A percentile compares a stretch with the other conserved stretches of the same genome.
Evolutionary conservation across 2,113 vertebrate genomes (phyloP).

Genomic region (Phoxinus phoxinus): DNA sequence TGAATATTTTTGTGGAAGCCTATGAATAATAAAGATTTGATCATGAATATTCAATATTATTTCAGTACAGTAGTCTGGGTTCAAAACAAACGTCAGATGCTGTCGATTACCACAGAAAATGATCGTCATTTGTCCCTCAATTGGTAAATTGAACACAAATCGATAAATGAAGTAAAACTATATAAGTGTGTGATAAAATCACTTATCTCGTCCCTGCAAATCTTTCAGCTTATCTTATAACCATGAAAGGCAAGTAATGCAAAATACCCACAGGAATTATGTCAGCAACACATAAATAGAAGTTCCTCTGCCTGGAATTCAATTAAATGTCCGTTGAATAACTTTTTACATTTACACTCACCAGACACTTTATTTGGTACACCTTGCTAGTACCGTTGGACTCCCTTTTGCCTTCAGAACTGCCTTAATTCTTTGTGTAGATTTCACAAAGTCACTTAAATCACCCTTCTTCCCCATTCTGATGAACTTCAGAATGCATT

Average conservation of each 20-base stretch:
- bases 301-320: background rate
- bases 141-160: background rate
- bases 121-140: too few species aligned
- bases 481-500: too few species aligned
- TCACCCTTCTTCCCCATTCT: too few species aligned
- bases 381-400: too few species aligned
- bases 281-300: background rate
- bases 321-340: background rate
- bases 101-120: background rate
- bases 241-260: background rate
- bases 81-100: background rate
- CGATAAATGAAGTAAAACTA: background rate
- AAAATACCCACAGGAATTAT: background rate
- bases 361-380: too few species aligned
- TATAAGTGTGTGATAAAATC: background rate
- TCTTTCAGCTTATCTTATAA: background rate
- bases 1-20: conserved; percentile 11
- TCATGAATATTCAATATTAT: background rate
- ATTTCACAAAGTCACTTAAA: too few species aligned
- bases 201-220: background rate
- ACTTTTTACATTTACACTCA: background rate
- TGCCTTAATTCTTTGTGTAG: too few species aligned
- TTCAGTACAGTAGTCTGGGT: background rate
- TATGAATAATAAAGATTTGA: background rate
- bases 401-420: too few species aligned